These are phyloP conservation scores for Prunella himalayana DNA, from an alignment of 2,113 vertebrate genomes.

Conservation along the genomic window DNA sequence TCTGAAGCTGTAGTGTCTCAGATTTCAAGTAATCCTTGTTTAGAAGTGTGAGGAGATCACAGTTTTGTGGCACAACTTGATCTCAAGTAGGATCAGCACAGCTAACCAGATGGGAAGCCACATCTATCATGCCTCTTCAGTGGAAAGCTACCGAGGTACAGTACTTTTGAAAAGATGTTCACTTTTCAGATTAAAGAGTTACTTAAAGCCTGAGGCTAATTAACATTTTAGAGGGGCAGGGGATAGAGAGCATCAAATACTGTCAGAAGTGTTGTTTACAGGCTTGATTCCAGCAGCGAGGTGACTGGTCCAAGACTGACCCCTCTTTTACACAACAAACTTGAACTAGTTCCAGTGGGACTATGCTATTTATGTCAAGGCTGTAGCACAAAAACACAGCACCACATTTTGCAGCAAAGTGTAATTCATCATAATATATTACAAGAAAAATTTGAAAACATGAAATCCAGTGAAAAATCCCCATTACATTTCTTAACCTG, in stretches of 20 bases:
- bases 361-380: neutral
- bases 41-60: neutral
- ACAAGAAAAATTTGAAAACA: neutral
- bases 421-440: neutral
- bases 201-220: neutral
- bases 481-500: neutral
- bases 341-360: neutral
- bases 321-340: neutral
- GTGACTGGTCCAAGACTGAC: neutral
- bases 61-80: neutral
- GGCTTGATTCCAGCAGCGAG: neutral
- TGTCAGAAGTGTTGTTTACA: neutral
- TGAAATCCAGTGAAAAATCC: neutral
- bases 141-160: neutral
- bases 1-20: neutral
- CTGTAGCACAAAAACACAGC: neutral
- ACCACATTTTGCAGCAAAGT: neutral
- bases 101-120: neutral
- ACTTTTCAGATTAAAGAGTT: neutral
- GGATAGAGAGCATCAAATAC: neutral
- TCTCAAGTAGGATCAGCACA: neutral
- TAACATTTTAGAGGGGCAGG: neutral
- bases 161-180: neutral
- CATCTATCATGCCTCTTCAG: neutral
- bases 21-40: neutral